Base-by-base conservation (phyloP, 1,140 invertebrate species). In the Belonocnema kinseyi region DNA sequence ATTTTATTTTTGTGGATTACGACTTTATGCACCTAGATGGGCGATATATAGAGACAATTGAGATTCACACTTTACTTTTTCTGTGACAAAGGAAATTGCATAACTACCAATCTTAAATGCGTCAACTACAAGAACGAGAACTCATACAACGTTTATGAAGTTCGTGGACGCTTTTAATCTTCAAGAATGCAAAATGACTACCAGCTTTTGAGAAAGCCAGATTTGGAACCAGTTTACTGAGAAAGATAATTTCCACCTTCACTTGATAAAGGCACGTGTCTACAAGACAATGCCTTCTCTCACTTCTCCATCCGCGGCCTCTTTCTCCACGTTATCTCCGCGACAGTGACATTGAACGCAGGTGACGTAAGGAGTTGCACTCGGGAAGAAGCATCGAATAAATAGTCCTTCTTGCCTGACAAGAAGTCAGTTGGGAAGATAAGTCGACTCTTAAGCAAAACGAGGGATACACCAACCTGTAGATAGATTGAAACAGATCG, bases 261-360 rank as follows among this genome's bases (percentile, higher is more conserved):
- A 58, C 19, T 58, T 58, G 40, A 8, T 46, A 10, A 10, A 11
- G 10, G 56, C 56, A 58, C 56, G 56, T 21, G 12, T 21, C 11
- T 6, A 66, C 21, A 66, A 33, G 58, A 66, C 13, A 40, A 21
- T 14, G 13, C 33, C 10, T 66, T 26, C 13, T 17, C 19, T 16
- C 14, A 5, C 13, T 26, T 33, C 19, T 61, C 33, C n/a, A 6
- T 40, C 26, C 46, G 2, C 16, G 40, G 61, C 40, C 26, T 66
- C 61, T 66, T 66, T 40, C 33, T n/a, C 61, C 14, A 16, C 61
- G 61, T 66, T 66, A 66, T 66, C 61, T 40, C 14, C 40, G 26
- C 26, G 61, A 33, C 61, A 66, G 61, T 66, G 26, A 66, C 61
- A 66, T 46, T 66, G 21, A 66, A 66, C 14, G 61, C 61, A 66